phyloP scores from a whole-genome alignment of 1,140 invertebrate species.

The Eumaeus atala region DNA sequence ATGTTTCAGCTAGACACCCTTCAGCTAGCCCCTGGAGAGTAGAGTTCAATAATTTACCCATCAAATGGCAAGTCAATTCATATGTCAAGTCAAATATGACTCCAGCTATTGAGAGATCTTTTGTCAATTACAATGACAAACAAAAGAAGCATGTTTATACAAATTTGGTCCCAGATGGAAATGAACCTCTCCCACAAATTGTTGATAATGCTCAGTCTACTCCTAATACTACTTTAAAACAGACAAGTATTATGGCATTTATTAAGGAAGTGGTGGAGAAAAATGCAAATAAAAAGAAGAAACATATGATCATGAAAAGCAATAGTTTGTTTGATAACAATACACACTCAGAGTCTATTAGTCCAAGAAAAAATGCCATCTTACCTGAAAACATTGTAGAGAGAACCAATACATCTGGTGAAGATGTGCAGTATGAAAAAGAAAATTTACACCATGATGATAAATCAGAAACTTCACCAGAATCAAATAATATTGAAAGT shows the following conservation, averaged over 20 bases:
- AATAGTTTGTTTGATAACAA: slow-evolving; percentile 42
- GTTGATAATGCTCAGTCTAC: slow-evolving; percentile 22
- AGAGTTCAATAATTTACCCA: slow-evolving; percentile 58
- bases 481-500: slow-evolving; percentile 21
- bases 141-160: slow-evolving; percentile 67
- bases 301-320: slow-evolving; percentile 31
- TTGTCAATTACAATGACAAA: slow-evolving; percentile 48
- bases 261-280: slow-evolving; percentile 59
- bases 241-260: slow-evolving; percentile 63
- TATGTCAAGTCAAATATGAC: slow-evolving; percentile 67
- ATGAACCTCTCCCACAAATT: slow-evolving; percentile 37
- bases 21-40: slow-evolving; percentile 58
- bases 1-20: slow-evolving; percentile 46
- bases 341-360: slow-evolving; percentile 16
- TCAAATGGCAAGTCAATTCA: slow-evolving; percentile 58
- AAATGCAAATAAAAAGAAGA: slow-evolving; percentile 46
- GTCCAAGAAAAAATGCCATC: slow-evolving; percentile 1
- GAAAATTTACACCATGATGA: too few relatives aligned
- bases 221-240: slow-evolving; percentile 37
- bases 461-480: slow-evolving; percentile 3
- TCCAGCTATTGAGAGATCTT: slow-evolving; percentile 60
- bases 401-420: neutral
- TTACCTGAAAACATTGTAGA: neutral
- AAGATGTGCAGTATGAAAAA: too few relatives aligned
- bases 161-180: slow-evolving; percentile 39